phyloP scores from a whole-genome alignment of 92 coral and sea anemone genomes.

The Zoanthus sansibaricus region DNA sequence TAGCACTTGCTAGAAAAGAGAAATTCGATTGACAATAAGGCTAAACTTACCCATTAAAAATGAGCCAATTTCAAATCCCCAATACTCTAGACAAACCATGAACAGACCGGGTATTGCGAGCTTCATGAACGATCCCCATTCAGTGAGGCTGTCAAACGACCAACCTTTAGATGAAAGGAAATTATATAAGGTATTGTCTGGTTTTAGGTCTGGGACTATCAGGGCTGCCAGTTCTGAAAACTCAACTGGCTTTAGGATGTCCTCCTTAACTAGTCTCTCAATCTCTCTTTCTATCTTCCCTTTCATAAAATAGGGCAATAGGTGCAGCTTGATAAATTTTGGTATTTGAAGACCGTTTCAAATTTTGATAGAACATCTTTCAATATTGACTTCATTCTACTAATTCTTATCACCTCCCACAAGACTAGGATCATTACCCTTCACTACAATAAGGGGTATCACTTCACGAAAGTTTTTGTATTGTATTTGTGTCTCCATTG shows the following conservation, averaged over 20 bases:
- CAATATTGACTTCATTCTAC: not conserved
- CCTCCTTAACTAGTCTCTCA: no score
- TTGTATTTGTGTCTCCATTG: conserved; percentile 16
- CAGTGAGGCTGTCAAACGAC: conserved; percentile 72
- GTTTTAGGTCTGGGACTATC: no score
- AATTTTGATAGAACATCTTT: conserved; percentile 13
- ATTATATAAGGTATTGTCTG: no score
- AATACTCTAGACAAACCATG: conserved; percentile 87
- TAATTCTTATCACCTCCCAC: conserved; percentile 23
- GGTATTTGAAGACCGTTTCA: no score
- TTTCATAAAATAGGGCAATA: no score
- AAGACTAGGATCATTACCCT: conserved; percentile 5
- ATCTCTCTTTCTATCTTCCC: no score
- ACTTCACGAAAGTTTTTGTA: conserved; percentile 6
- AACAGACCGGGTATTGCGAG: conserved; percentile 81
- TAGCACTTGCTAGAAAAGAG: no score
- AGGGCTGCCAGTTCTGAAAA: no score
- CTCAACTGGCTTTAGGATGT: no score
- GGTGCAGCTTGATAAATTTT: no score
- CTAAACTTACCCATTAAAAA: conserved; percentile 64
- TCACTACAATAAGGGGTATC: conserved; percentile 28
- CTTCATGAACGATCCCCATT: conserved; percentile 75
- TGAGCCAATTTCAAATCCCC: conserved; percentile 83
- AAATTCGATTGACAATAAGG: no score
- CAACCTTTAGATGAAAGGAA: conserved; percentile 53